Evolutionary conservation across 1,140 invertebrate species (phyloP), one percentile per base, ranked within the genome.

Genomic region (Trichomalopsis sarcophagae): DNA sequence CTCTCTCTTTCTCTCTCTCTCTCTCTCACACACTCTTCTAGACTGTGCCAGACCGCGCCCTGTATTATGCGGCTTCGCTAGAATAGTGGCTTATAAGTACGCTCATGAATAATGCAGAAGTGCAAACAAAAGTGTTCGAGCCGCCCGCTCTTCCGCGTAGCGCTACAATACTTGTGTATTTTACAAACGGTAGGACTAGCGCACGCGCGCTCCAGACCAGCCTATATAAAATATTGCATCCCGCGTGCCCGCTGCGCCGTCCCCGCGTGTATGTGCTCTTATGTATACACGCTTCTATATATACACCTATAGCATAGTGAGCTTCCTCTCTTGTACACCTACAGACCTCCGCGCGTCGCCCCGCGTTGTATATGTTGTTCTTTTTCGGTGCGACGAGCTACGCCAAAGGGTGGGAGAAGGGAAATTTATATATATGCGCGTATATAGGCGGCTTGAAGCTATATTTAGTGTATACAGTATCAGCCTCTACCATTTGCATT

Each of bases 71-170:
- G 82, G 84, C 88, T 86, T 30, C 33, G 69, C 50, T 87, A 89
- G 88, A 88, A 91, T 91, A 89, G 89, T 89, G 85, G 89, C 88
- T 91, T 92, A 92, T 91, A 91, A 91, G 91, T 89, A 90, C 87
- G 86, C 87, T 92, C 90, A 91, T 92, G 91, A 92, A 92, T 92
- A 92, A 92, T 92, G 90, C 91, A 92, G 78, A 50, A 86, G 83
- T 27, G 88, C 86, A 89, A 90, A 91, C 89, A 91, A 92, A 92
- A 91, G 88, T 91, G 87, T 87, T 81, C 84, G 86, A 82, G 86
- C 83, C 76, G 74, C 84, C 40, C 84, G 82, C 86, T 87, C 81
- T 77, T 86, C 84, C 78, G 86, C 81, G 11, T 62, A 62, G 21
- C 55, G 55, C 88, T 90, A 90, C 88, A 89, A 89, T 89, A 89